Conservation (phyloP, 2,888 invertebrate genomes). For the Eupithecia pulchellata region DNA sequence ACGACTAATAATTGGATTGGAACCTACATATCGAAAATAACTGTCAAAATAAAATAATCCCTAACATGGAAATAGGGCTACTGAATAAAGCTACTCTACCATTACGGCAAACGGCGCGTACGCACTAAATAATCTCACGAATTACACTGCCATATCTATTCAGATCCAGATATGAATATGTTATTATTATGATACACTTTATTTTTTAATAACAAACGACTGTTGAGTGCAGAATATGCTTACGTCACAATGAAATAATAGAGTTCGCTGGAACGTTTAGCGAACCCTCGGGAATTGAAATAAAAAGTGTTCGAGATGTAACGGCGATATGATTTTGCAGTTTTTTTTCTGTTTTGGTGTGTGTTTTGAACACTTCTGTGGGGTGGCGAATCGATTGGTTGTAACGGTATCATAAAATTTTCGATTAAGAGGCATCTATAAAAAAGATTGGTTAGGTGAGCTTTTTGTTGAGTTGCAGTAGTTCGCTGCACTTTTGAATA, state of each 20-base stretch:
- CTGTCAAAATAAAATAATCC: not conserved
- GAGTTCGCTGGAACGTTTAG: conserved; percentile 83
- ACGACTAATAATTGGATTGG: not conserved
- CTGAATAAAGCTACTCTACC: conserved; percentile 14
- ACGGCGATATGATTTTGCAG: conserved; percentile 84
- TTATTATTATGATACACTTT: conserved; percentile 83
- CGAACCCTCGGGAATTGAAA: conserved; percentile 83
- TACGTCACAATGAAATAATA: conserved; percentile 84
- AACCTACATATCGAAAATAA: not conserved
- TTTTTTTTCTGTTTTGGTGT: conserved; percentile 69
- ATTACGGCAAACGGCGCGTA: conserved; percentile 23
- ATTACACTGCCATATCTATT: conserved; percentile 65
- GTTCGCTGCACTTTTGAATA: not conserved
- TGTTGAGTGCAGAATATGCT: conserved; percentile 77
- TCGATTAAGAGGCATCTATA: conserved; percentile 18
- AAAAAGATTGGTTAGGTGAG: not conserved
- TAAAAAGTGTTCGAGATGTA: conserved; percentile 84
- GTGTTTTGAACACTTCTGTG: conserved; percentile 73
- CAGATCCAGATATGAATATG: conserved; percentile 83
- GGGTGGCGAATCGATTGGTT: conserved; percentile 67
- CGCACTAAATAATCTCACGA: conserved; percentile 36
- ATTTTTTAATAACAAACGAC: conserved; percentile 82
- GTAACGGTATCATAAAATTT: conserved; percentile 51
- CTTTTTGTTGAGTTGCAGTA: not conserved
- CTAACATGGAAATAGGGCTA: not conserved